Base-by-base conservation (phyloP, 2,797 vertebrate species). In the Sphenodon punctatus region DNA sequence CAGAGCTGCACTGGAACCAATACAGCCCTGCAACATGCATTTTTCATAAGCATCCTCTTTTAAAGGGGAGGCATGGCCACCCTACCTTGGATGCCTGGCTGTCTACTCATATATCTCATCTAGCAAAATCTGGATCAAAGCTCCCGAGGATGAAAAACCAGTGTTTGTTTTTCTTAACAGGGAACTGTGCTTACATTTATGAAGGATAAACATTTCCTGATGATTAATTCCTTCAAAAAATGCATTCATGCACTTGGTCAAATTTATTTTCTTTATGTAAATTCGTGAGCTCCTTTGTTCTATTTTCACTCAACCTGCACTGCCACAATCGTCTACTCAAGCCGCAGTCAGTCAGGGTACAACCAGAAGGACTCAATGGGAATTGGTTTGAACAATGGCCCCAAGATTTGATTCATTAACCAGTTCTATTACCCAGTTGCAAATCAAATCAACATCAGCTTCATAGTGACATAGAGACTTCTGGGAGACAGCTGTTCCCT, bases 401-500 rank as follows among this genome's bases (percentile, higher is more conserved):
- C 39, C 64, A 32, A 5, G 17, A 4, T 41, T 56, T 34, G 2
- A 36, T 76, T 32, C 34, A 19, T 42, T 74, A 25, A 25, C 23
- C 23, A 51, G 53, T 74, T 64, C 51, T 39, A 36, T 27, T 5
- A 25, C n/a, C 15, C 58, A 58, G 16, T 19, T 64, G n/a, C 14
- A 15, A 9, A 25, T 20, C 23, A 45, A 5, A n/a, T 7, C 60
- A 55, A 81, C 25, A 30, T 25, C n/a, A 15, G 1, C 34, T 30
- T 58, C 72, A 61, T 0, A 0, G 67, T 58, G 55, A 48, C 3
- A 11, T 6, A 17, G 49, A 16, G 34, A 20, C 13, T 34, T 19
- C 25, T 48, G 23, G 10, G 22, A 23, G 5, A 65, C 41, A 23
- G 42, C 30, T 63, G 75, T 38, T 8, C 6, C 3, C 71, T 45